Evolutionary conservation across 1,140 invertebrate species (phyloP).

Genomic region (Caenorhabditis brenneri): DNA sequence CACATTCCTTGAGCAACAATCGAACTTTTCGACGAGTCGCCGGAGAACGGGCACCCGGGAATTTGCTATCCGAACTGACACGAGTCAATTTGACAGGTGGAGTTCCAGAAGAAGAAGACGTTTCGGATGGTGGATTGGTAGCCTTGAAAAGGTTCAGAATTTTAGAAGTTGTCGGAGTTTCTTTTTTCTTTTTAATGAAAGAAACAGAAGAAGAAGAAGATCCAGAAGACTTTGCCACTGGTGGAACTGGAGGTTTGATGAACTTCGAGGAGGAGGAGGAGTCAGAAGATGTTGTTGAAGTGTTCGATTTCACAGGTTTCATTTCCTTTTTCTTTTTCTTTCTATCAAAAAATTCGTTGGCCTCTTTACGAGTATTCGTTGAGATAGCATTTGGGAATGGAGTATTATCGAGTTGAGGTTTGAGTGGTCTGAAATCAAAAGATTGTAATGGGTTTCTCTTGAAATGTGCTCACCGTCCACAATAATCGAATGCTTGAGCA

Average conservation of each 20-base stretch:
- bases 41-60: neutral
- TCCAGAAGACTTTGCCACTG: neutral
- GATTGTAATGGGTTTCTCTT: neutral
- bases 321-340: neutral
- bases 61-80: conserved; percentile 1
- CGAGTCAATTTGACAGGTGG: neutral
- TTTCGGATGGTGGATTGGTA: too few species aligned
- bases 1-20: neutral
- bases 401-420: neutral
- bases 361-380: neutral
- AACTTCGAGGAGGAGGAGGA: neutral
- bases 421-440: neutral
- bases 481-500: conserved; percentile 5
- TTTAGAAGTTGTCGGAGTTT: too few species aligned
- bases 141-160: too few species aligned
- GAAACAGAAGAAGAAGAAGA: neutral
- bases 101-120: too few species aligned
- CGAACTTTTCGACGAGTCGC: neutral
- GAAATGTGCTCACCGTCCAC: neutral
- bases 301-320: neutral
- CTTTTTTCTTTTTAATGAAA: neutral
- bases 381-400: neutral
- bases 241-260: neutral
- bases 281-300: neutral
- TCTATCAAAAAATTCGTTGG: neutral